A percentile compares a stretch with the other conserved stretches of the same genome.
phyloP scores from a whole-genome alignment of 2,888 invertebrate species.

The Nysson spinosus region DNA sequence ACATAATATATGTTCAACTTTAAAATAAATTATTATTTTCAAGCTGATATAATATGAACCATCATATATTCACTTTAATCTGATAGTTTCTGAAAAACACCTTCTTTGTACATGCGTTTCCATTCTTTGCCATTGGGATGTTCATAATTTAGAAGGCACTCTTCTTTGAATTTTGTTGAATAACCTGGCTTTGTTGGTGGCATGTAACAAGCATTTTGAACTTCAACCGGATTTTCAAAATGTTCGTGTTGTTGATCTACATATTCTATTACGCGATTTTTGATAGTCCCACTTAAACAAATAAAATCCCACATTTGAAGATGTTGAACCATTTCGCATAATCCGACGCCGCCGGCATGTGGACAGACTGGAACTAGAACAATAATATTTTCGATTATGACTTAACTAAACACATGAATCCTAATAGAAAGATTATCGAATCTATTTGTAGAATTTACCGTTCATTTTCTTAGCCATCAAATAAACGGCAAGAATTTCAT shows the following conservation, averaged over 20 bases:
- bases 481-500: constrained; percentile 92
- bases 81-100: constrained; percentile 75
- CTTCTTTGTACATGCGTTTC: constrained; percentile 83
- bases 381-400: not conserved
- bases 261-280: constrained; percentile 89
- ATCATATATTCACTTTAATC: constrained; percentile 3
- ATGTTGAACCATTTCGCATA: constrained; percentile 96
- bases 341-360: constrained; percentile 95
- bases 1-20: not conserved
- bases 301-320: constrained; percentile 93
- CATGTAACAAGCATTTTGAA: constrained; percentile 85
- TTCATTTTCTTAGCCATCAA: constrained; percentile 92
- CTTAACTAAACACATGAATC: too few relatives aligned
- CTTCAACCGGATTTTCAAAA: constrained; percentile 85
- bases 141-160: constrained; percentile 83
- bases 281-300: constrained; percentile 84
- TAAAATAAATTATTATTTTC: constrained; percentile 1
- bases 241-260: constrained; percentile 95
- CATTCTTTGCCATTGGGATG: constrained; percentile 90
- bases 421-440: too few relatives aligned
- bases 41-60: not conserved
- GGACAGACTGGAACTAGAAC: constrained; percentile 92
- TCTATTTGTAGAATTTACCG: constrained; percentile 78
- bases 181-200: constrained; percentile 90
- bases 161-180: constrained; percentile 87